Evolutionary conservation across 2,797 vertebrate genomes (phyloP).

Genomic region (Babyrousa celebensis): DNA sequence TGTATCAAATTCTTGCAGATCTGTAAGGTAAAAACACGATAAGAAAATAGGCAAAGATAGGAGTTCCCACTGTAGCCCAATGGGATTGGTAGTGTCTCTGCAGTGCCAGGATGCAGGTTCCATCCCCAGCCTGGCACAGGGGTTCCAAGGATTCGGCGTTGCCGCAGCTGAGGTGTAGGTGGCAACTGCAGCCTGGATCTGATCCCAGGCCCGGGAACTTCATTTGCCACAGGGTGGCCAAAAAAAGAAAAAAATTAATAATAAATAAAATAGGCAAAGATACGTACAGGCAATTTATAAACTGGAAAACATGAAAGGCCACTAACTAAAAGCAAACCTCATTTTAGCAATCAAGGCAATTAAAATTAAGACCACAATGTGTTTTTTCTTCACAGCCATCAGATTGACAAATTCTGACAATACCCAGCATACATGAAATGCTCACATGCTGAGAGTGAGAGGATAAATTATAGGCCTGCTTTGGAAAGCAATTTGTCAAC

Average conservation of each 20-base stretch:
- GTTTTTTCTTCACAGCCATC: background rate
- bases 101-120: too few species aligned
- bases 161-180: too few species aligned
- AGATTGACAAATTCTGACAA: background rate
- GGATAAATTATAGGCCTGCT: background rate
- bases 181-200: too few species aligned
- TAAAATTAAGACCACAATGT: slow-evolving; percentile 29
- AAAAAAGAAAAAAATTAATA: too few species aligned
- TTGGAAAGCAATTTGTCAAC: background rate
- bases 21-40: background rate
- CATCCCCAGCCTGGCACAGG: too few species aligned
- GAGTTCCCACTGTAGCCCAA: too few species aligned
- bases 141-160: too few species aligned
- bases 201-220: too few species aligned
- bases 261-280: slow-evolving; percentile 5
- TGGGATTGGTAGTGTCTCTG: too few species aligned
- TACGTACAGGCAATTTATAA: background rate
- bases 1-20: background rate
- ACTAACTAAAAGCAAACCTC: background rate
- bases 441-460: background rate
- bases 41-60: slow-evolving; percentile 8
- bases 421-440: background rate
- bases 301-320: slow-evolving; percentile 3
- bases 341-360: background rate
- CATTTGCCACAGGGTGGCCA: too few species aligned